These are phyloP conservation scores for Zaprionus taronus DNA, from an alignment of 1,140 invertebrate species.

Conservation along the genomic window DNA sequence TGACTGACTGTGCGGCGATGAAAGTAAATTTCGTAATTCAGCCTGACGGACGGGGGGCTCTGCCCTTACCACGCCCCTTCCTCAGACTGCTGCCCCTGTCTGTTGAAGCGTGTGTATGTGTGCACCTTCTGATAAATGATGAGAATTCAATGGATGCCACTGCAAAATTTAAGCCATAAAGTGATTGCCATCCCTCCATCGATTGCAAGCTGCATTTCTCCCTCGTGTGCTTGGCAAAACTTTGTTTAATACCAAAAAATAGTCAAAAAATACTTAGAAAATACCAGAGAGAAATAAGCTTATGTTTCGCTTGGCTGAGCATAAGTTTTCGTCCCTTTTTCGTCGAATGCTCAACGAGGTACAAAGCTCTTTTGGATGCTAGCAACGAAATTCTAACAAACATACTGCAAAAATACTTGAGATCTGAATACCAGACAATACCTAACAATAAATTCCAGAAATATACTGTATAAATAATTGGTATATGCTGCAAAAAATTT, in stretches of 20 bases:
- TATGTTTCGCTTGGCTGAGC: background rate
- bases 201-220: slow-evolving; percentile 7
- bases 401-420: background rate
- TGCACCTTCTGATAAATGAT: slow-evolving; percentile 10
- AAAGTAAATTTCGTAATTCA: slow-evolving; percentile 36
- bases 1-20: slow-evolving; percentile 29
- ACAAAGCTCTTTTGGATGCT: background rate
- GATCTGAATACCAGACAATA: too few relatives aligned
- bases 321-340: background rate
- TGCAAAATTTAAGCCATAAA: slow-evolving; percentile 5
- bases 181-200: background rate
- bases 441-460: background rate
- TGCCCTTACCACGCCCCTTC: background rate
- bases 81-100: background rate
- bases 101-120: slow-evolving; percentile 3
- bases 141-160: slow-evolving; percentile 3
- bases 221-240: background rate
- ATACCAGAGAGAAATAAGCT: slow-evolving; percentile 2
- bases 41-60: slow-evolving; percentile 9
- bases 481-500: too few relatives aligned
- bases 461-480: background rate
- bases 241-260: slow-evolving; percentile 10
- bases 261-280: background rate
- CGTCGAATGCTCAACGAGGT: background rate
- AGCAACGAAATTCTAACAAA: background rate